Percentiles rank a stretch among this genome's conserved stretches.
Evolutionary conservation across 2,797 vertebrate species (phyloP).

Genomic region (Tauraco hartlaubi): DNA sequence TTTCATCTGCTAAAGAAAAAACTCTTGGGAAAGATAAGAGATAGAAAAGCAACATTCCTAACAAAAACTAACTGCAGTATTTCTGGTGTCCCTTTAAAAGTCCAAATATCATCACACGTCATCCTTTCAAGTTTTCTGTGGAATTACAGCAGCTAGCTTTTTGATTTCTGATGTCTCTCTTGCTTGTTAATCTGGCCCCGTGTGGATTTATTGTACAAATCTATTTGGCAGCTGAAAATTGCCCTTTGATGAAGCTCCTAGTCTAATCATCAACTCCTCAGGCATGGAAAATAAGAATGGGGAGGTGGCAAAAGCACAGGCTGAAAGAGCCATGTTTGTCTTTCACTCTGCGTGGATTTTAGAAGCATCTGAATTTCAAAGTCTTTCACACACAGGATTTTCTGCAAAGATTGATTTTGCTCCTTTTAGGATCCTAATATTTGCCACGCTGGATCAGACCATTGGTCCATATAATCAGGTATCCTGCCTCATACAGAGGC

Average conservation of each 20-base stretch:
- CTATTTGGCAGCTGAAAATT: constrained; percentile 68
- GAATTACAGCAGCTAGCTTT: constrained; percentile 66
- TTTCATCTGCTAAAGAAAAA: background rate
- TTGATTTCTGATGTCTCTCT: constrained; percentile 68
- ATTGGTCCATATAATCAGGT: constrained; percentile 37
- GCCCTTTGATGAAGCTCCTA: constrained; percentile 65
- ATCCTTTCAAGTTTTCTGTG: constrained; percentile 66
- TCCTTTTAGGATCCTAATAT: constrained; percentile 27
- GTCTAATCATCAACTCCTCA: constrained; percentile 57
- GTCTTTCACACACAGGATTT: constrained; percentile 10
- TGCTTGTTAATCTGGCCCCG: constrained; percentile 67
- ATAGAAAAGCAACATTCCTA: background rate
- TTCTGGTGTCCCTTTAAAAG: constrained; percentile 33
- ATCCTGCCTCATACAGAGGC: background rate
- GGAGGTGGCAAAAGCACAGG: background rate
- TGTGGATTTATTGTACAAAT: constrained; percentile 73
- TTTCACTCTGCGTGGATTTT: constrained; percentile 44
- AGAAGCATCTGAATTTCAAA: constrained; percentile 46
- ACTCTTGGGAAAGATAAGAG: background rate
- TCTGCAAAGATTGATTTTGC: constrained; percentile 5
- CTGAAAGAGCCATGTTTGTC: constrained; percentile 11
- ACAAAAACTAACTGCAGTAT: constrained; percentile 3
- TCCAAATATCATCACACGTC: constrained; percentile 36
- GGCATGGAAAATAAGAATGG: constrained; percentile 63
- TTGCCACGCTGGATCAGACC: constrained; percentile 27